phyloP scores from a whole-genome alignment of 2,888 invertebrate species.

The Xestia ashworthii region DNA sequence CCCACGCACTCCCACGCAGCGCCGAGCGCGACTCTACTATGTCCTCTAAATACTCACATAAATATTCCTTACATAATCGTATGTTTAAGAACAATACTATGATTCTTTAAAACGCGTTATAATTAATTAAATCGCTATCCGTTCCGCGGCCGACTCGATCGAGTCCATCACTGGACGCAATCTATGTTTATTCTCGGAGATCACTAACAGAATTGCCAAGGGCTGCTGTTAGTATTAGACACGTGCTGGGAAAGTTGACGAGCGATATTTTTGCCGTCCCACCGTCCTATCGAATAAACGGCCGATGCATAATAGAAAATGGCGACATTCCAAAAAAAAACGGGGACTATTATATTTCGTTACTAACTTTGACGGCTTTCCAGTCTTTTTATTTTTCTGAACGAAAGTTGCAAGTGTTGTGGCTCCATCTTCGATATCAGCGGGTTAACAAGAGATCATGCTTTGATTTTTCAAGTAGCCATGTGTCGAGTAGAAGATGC shows the following conservation, averaged over 20 bases:
- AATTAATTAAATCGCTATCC: slow-evolving; percentile 1
- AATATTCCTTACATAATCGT: slow-evolving; percentile 4
- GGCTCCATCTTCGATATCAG: neutral
- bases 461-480: slow-evolving; percentile 10
- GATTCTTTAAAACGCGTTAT: slow-evolving; percentile 13
- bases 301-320: neutral
- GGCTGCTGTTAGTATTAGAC: neutral
- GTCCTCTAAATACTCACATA: slow-evolving; percentile 33
- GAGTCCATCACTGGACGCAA: slow-evolving; percentile 2
- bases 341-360: slow-evolving; percentile 3
- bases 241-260: neutral
- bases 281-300: neutral
- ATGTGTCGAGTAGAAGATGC: neutral
- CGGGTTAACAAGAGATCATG: neutral
- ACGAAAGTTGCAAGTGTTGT: neutral
- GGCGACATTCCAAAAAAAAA: neutral
- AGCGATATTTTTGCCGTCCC: neutral
- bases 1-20: neutral
- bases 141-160: neutral
- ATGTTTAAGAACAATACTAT: slow-evolving; percentile 15
- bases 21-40: slow-evolving; percentile 1
- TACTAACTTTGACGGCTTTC: neutral
- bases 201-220: neutral
- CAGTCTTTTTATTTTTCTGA: neutral
- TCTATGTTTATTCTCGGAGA: neutral